Conservation (phyloP, 2,797 vertebrate species). For the Forpus xanthops region DNA sequence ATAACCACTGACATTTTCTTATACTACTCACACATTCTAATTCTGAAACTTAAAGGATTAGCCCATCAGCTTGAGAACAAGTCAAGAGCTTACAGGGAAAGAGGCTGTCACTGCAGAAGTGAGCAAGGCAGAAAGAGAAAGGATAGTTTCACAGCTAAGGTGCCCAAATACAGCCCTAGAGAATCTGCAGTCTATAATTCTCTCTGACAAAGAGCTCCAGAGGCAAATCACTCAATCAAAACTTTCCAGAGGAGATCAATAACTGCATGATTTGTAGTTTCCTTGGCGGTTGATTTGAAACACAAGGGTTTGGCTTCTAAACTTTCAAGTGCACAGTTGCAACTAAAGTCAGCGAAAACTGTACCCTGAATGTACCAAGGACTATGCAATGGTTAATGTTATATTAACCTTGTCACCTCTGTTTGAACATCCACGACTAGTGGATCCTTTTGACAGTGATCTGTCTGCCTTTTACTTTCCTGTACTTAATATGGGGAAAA, state of each 20-base stretch:
- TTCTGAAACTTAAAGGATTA: too few relatives aligned
- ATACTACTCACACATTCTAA: too few relatives aligned
- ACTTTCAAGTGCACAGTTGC: background rate
- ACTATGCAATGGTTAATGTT: background rate
- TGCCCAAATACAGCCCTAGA: background rate
- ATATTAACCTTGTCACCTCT: background rate
- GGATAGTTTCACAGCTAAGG: too few relatives aligned
- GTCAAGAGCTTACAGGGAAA: too few relatives aligned
- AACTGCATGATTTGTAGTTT: background rate
- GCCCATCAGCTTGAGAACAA: too few relatives aligned
- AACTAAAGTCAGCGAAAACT: background rate
- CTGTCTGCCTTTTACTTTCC: background rate
- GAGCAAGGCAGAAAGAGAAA: too few relatives aligned
- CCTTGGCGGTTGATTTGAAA: background rate
- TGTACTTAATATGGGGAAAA: background rate
- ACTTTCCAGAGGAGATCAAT: background rate
- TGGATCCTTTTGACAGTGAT: background rate
- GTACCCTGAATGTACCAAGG: background rate
- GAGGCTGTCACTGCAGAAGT: too few relatives aligned
- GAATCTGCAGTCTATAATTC: background rate
- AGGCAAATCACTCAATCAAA: background rate
- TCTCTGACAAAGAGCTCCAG: background rate
- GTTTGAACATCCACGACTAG: background rate
- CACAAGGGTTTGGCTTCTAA: background rate
- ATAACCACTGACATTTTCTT: too few relatives aligned